Evolutionary conservation across 2,113 vertebrate genomes (phyloP).

Genomic region (Rhombomys opimus): DNA sequence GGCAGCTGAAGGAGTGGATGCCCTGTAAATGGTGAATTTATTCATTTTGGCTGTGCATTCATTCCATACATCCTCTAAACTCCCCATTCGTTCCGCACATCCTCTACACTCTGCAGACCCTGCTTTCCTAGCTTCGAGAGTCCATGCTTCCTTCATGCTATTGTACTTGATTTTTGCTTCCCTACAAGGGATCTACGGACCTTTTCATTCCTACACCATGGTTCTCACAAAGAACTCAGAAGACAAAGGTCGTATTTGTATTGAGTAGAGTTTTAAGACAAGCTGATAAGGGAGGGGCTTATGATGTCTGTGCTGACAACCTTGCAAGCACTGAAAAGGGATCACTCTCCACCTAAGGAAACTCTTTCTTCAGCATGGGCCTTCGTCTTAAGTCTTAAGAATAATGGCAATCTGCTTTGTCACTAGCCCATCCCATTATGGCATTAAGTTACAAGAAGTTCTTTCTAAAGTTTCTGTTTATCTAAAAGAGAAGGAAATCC

Average conservation of each 20-base stretch:
- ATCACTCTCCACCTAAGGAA: background rate
- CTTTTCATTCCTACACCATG: background rate
- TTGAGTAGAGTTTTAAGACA: background rate
- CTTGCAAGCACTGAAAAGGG: background rate
- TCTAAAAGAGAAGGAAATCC: background rate
- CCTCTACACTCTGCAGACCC: background rate
- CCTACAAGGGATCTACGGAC: background rate
- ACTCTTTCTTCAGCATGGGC: background rate
- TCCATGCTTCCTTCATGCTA: background rate
- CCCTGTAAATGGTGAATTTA: background rate
- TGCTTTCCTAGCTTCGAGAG: background rate
- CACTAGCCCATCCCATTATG: background rate
- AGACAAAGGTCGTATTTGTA: background rate
- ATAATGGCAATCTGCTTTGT: background rate
- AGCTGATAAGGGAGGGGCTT: background rate
- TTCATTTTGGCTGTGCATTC: background rate
- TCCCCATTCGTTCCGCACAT: background rate
- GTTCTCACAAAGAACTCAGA: background rate
- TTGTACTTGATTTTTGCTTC: background rate
- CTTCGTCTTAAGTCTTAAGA: background rate
- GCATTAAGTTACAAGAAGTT: background rate
- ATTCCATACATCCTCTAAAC: background rate
- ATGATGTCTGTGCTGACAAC: background rate
- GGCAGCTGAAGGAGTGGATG: background rate
- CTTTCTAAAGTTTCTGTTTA: conserved; percentile 27